Evolutionary conservation across 2,797 vertebrate genomes (phyloP).

Genomic region (Catamblyrhynchus diadema): DNA sequence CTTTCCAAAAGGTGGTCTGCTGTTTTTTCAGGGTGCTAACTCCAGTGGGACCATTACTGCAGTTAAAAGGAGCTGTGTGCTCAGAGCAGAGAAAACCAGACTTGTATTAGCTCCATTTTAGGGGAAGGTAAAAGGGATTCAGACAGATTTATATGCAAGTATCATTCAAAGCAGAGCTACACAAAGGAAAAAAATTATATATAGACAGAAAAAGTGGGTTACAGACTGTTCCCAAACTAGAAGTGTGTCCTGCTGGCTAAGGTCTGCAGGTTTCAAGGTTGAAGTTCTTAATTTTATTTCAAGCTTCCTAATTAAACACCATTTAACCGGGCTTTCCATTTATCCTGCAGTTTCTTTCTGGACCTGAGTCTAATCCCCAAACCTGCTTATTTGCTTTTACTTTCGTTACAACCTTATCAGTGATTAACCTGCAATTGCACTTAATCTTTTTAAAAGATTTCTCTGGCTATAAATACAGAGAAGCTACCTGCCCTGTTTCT

Average conservation of each 20-base stretch:
- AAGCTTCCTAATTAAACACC: constrained; percentile 12
- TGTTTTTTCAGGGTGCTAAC: not conserved
- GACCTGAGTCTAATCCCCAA: not conserved
- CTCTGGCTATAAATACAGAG: constrained; percentile 3
- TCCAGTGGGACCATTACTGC: not conserved
- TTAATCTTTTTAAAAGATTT: constrained; percentile 53
- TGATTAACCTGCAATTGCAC: constrained; percentile 43
- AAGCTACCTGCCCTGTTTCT: not conserved
- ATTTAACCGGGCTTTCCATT: not conserved
- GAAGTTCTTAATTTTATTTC: constrained; percentile 2
- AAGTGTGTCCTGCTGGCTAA: not conserved
- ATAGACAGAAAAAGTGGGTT: not conserved
- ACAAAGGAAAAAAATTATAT: not conserved
- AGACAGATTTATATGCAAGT: not conserved
- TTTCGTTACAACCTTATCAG: constrained; percentile 26
- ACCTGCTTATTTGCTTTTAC: constrained; percentile 44
- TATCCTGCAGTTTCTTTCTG: constrained; percentile 11
- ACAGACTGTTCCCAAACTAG: not conserved
- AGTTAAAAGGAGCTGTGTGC: not conserved
- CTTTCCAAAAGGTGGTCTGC: not conserved
- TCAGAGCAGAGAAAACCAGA: not conserved
- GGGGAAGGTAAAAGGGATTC: not conserved
- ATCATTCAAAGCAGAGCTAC: not conserved
- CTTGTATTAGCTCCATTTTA: not conserved
- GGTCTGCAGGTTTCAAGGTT: not conserved